Evolutionary conservation across 2,888 invertebrate genomes (phyloP).

Genomic region (Tubiluchus corallicola): DNA sequence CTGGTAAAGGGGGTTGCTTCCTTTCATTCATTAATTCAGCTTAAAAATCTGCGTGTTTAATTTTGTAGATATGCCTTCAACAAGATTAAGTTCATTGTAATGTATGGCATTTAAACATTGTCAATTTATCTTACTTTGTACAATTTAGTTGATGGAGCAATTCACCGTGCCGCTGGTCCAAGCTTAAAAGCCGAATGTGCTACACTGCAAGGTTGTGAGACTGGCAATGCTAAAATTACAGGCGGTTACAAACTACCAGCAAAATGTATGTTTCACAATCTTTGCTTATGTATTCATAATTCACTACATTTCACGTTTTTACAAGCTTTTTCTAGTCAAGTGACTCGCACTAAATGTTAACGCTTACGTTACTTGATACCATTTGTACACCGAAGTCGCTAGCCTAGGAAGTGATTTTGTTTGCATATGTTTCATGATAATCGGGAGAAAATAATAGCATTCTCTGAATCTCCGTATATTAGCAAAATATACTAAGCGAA

Average conservation of each 20-base stretch:
- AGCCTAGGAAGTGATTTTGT: no score
- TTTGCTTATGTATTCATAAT: slow-evolving; percentile 7
- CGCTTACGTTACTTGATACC: no score
- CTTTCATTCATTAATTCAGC: background rate
- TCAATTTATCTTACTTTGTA: slow-evolving; percentile 8
- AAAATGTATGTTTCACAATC: slow-evolving; percentile 43
- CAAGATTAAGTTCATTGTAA: no score
- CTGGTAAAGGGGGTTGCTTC: background rate
- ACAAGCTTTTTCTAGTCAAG: no score
- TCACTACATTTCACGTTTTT: no score
- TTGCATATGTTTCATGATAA: no score
- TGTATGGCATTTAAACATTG: background rate
- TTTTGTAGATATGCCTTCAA: slow-evolving; percentile 8
- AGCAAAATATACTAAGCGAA: no score
- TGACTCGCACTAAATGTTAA: no score
- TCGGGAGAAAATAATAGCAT: no score
- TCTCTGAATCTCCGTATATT: no score
- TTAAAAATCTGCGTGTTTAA: background rate
- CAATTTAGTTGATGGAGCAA: slow-evolving; percentile 69
- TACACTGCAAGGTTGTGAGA: slow-evolving; percentile 47
- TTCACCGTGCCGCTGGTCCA: slow-evolving; percentile 58
- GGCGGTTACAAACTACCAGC: slow-evolving; percentile 62
- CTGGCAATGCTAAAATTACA: slow-evolving; percentile 66
- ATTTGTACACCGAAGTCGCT: no score
- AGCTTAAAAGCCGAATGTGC: slow-evolving; percentile 45